These are phyloP conservation scores for Apotomis capreana DNA, from an alignment of 2,888 invertebrate genomes.

Conservation along the genomic window DNA sequence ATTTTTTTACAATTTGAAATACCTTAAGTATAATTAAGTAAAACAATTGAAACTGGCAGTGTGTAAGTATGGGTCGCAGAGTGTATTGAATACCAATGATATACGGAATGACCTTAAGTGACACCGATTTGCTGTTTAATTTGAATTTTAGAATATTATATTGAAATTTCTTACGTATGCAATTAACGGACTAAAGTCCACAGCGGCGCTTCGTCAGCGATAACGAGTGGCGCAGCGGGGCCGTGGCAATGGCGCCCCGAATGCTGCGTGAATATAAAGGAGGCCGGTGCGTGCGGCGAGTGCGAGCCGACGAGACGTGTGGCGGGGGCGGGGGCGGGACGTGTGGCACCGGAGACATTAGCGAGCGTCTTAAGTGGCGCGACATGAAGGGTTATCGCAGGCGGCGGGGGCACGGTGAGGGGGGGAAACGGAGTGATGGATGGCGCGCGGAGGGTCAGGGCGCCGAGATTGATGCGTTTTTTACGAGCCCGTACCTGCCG, in stretches of 20 bases:
- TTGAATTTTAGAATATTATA: no score
- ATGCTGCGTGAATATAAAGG: slow-evolving; percentile 13
- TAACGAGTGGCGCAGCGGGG: slow-evolving; percentile 12
- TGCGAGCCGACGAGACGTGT: neutral
- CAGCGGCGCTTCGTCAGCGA: neutral
- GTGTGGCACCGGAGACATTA: slow-evolving; percentile 11
- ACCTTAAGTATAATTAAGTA: no score
- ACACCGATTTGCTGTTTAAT: no score
- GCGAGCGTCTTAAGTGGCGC: slow-evolving; percentile 31
- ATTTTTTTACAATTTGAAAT: no score
- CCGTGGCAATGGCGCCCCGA: neutral
- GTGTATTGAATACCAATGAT: no score
- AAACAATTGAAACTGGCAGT: no score
- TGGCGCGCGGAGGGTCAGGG: slow-evolving; percentile 40
- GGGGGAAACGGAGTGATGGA: slow-evolving; percentile 29
- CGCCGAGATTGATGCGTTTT: slow-evolving; percentile 60
- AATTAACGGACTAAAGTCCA: neutral
- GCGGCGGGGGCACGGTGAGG: slow-evolving; percentile 6
- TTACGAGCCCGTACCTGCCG: slow-evolving; percentile 51
- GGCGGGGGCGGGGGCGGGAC: neutral
- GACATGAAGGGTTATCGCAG: slow-evolving; percentile 44
- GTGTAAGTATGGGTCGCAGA: no score
- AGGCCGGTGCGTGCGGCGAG: neutral
- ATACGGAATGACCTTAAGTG: no score
- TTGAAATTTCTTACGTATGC: no score